Conservation (phyloP, 2,888 invertebrate species). For the Andrena minutula region DNA sequence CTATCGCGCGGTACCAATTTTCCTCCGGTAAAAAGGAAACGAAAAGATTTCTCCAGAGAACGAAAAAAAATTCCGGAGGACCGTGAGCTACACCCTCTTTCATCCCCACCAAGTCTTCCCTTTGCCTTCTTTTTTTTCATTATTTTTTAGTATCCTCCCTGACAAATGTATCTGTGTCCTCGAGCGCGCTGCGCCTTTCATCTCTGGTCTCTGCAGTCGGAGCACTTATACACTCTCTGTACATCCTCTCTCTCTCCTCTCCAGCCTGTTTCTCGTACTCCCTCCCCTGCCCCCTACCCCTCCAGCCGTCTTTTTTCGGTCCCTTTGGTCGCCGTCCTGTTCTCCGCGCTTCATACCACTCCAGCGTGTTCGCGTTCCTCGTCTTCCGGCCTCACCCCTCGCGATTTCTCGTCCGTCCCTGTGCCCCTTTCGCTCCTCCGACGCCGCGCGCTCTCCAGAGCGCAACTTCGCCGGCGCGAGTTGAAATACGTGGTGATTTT, state of each 20-base stretch:
- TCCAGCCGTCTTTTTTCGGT: slow-evolving; percentile 52
- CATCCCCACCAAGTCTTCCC: slow-evolving; percentile 47
- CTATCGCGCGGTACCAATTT: slow-evolving; percentile 41
- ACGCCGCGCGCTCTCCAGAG: slow-evolving; percentile 29
- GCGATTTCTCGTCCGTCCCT: slow-evolving; percentile 17
- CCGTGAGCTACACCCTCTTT: slow-evolving; percentile 48
- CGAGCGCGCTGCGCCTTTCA: slow-evolving; percentile 82
- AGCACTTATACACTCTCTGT: slow-evolving; percentile 83
- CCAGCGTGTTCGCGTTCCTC: slow-evolving; percentile 61
- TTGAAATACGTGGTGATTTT: slow-evolving; percentile 82
- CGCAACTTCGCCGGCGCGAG: slow-evolving; percentile 43
- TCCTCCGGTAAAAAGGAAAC: slow-evolving; percentile 35
- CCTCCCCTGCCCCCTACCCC: neutral
- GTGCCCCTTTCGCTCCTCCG: slow-evolving; percentile 4
- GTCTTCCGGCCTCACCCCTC: slow-evolving; percentile 43
- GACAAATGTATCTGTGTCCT: slow-evolving; percentile 81
- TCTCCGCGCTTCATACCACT: slow-evolving; percentile 58
- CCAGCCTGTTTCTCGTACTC: slow-evolving; percentile 41
- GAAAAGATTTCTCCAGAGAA: slow-evolving; percentile 65
- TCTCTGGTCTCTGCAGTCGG: slow-evolving; percentile 81
- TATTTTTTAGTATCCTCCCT: slow-evolving; percentile 75
- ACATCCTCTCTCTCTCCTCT: slow-evolving; percentile 37
- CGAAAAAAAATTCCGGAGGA: slow-evolving; percentile 66
- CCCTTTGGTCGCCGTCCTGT: slow-evolving; percentile 60
- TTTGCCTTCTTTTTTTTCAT: slow-evolving; percentile 68